Evolutionary conservation across 2,113 vertebrate species (phyloP).

Genomic region (Xiphophorus maculatus): DNA sequence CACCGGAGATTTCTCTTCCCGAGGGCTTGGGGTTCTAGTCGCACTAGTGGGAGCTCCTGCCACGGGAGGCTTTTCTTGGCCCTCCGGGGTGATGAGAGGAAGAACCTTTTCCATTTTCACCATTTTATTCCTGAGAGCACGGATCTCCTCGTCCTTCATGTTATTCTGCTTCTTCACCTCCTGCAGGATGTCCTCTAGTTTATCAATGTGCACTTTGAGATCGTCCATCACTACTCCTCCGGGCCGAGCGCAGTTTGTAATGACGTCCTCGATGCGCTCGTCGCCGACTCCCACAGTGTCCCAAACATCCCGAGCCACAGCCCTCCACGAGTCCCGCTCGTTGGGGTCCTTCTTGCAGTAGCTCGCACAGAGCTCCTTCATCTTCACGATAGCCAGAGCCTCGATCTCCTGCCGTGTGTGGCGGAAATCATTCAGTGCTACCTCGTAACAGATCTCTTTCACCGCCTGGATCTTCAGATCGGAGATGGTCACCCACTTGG

Average conservation of each 20-base stretch:
- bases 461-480: slow-evolving; percentile 99
- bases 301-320: slow-evolving; percentile 97
- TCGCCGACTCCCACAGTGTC: slow-evolving; percentile 97
- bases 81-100: slow-evolving; percentile 88
- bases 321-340: slow-evolving; percentile 95
- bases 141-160: slow-evolving; percentile 98
- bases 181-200: slow-evolving; percentile 95
- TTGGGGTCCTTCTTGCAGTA: slow-evolving; percentile 98
- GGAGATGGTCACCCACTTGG: slow-evolving; percentile 98
- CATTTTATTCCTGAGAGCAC: slow-evolving; percentile 94
- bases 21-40: slow-evolving; percentile 51
- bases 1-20: slow-evolving; percentile 61
- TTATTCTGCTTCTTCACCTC: slow-evolving; percentile 99
- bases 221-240: slow-evolving; percentile 90
- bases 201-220: slow-evolving; percentile 96
- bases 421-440: slow-evolving; percentile 96
- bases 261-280: slow-evolving; percentile 91
- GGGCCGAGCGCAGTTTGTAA: slow-evolving; percentile 77
- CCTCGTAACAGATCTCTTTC: slow-evolving; percentile 99
- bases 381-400: slow-evolving; percentile 97
- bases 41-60: background rate
- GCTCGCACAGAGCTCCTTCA: slow-evolving; percentile 96
- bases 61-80: slow-evolving; percentile 47
- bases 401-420: slow-evolving; percentile 98
- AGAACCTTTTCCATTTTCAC: slow-evolving; percentile 98